Evolutionary conservation across 2,888 invertebrate species (phyloP).

Genomic region (Acronicta psi): DNA sequence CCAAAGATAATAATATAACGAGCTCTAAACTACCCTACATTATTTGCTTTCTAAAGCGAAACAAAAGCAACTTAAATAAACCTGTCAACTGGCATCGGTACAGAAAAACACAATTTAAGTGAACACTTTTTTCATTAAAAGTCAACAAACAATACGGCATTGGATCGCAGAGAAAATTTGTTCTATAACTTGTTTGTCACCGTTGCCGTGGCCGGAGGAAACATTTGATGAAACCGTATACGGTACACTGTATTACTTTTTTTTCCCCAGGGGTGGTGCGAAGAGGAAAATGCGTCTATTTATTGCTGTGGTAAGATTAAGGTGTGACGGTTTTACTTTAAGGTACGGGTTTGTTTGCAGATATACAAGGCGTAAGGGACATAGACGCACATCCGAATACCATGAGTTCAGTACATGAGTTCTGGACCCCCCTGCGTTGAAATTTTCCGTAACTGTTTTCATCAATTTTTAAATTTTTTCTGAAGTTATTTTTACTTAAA

Average conservation of each 20-base stretch:
- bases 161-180: conserved; percentile 21
- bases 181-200: conserved; percentile 36
- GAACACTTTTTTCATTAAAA: conserved; percentile 34
- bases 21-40: too few species aligned
- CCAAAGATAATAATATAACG: too few species aligned
- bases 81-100: conserved; percentile 22
- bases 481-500: too few species aligned
- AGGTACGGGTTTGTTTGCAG: too few species aligned
- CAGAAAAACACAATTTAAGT: conserved; percentile 23
- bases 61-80: conserved; percentile 10
- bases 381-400: too few species aligned
- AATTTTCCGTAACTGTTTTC: too few species aligned
- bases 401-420: too few species aligned
- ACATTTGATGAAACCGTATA: conserved; percentile 10
- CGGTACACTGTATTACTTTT: conserved; percentile 5
- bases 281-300: conserved; percentile 9
- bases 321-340: not conserved
- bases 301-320: conserved; percentile 3
- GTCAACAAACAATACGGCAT: conserved; percentile 32
- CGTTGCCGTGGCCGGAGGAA: conserved; percentile 1
- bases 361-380: too few species aligned
- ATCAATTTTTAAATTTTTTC: too few species aligned
- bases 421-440: too few species aligned
- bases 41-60: not conserved
- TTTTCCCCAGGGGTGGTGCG: not conserved